Base-by-base conservation (phyloP, 2,888 invertebrate genomes). In the Epistrophe grossulariae region DNA sequence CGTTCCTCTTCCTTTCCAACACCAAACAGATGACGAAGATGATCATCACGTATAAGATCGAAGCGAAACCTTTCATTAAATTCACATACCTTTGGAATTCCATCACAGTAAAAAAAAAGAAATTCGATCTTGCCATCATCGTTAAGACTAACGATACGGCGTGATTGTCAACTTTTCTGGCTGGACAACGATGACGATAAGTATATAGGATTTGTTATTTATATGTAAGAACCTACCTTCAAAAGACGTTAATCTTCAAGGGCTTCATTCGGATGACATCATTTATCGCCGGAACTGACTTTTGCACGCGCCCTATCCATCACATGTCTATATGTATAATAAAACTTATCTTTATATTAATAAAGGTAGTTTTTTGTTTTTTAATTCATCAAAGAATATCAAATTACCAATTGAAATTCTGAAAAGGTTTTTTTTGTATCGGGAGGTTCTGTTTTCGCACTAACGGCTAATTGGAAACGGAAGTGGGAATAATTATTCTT, bases 231-330 rank as follows among this genome's bases (percentile, higher is more conserved):
- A 24, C 24, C 24, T 31, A 31, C 31, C 13, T 62, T 50, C 28
- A 15, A 45, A 57, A 50, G 35, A 62, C 38, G 48, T 31, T 50
- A 38, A 72, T 68, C 68, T 73, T 80, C 57, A 77, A 59, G 38
- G 85, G 82, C 82, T 85, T 85, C 85, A 70, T 74, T 78, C 74
- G 78, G 78, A 82, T 85, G 85, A 82, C 82, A 82, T 85, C 82
- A 82, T 59, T 85, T 73, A 73, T 74, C 82, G 62, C 78, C 82
- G 85, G 85, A 82, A 85, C 85, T 85, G 82, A 85, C 82, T 85
- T 85, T 70, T 85, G 59, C 64, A 48, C 74, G 72, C 81, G 70
- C 55, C 70, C 9, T 64, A 45, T 60, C 57, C 66, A 80, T 72
- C 35, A 60, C 11, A 70, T 31, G 28, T 19, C 64, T 57, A 48